These are phyloP conservation scores for Dromius quadrimaculatus DNA, from an alignment of 2,888 invertebrate genomes.

Conservation along the genomic window DNA sequence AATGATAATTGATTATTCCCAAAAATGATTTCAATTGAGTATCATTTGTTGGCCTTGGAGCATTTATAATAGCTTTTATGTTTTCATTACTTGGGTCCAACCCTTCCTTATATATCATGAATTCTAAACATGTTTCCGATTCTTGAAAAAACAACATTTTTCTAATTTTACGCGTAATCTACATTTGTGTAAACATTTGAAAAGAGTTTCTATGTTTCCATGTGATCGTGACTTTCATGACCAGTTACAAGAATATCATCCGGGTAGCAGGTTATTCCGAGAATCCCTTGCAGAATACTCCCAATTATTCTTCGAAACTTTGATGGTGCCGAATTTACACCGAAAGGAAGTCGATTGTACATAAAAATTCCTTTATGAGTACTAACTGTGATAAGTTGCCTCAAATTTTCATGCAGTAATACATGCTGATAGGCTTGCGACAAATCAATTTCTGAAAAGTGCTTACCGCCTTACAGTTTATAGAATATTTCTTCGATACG, in stretches of 20 bases:
- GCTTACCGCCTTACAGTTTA: slow-evolving; percentile 55
- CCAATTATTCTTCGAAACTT: slow-evolving; percentile 56
- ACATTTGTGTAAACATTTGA: slow-evolving; percentile 38
- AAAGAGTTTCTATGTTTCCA: slow-evolving; percentile 35
- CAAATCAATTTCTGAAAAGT: slow-evolving; percentile 60
- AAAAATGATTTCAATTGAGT: slow-evolving; percentile 43
- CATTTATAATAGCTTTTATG: slow-evolving; percentile 54
- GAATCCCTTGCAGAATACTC: slow-evolving; percentile 52
- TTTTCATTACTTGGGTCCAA: slow-evolving; percentile 53
- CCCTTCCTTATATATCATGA: slow-evolving; percentile 51
- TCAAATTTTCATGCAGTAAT: slow-evolving; percentile 56
- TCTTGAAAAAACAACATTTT: slow-evolving; percentile 54
- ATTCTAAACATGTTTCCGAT: slow-evolving; percentile 46
- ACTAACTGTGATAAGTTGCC: slow-evolving; percentile 56
- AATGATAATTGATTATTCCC: slow-evolving; percentile 59
- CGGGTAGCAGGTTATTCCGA: slow-evolving; percentile 32
- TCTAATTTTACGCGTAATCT: slow-evolving; percentile 41
- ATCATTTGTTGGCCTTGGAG: slow-evolving; percentile 54
- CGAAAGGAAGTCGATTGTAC: slow-evolving; percentile 35
- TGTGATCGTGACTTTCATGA: background rate
- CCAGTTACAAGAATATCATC: slow-evolving; percentile 50
- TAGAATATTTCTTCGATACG: slow-evolving; percentile 56
- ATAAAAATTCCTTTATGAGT: slow-evolving; percentile 58
- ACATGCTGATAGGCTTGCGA: slow-evolving; percentile 59
- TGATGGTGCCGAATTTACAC: slow-evolving; percentile 54